These are phyloP conservation scores for Mythimna albipuncta DNA, from an alignment of 2,888 invertebrate genomes.

Conservation along the genomic window DNA sequence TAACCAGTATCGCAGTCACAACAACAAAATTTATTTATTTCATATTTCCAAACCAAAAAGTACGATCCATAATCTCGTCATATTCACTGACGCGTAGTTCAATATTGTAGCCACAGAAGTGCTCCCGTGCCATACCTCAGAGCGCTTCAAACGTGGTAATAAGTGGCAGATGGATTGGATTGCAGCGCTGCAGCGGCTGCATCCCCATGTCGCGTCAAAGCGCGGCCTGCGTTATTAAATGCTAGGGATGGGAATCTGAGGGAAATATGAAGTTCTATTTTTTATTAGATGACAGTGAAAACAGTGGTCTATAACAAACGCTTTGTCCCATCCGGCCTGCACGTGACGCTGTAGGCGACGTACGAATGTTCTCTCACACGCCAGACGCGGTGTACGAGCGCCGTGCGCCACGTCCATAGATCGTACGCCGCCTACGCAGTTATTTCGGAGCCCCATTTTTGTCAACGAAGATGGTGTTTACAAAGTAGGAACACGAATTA, in stretches of 20 bases:
- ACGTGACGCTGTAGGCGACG: no score
- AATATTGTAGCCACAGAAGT: slow-evolving; percentile 8
- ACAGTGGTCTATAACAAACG: no score
- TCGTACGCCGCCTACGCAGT: no score
- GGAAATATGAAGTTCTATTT: not conserved
- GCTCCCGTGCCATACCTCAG: slow-evolving; percentile 1
- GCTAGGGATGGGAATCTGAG: slow-evolving; percentile 34
- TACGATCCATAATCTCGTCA: not conserved
- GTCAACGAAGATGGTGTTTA: no score
- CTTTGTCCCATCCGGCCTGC: no score
- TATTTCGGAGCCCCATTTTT: no score
- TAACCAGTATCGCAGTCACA: not conserved
- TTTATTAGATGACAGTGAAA: not conserved
- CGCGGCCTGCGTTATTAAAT: slow-evolving; percentile 42
- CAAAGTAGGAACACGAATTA: no score
- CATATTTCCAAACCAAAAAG: not conserved
- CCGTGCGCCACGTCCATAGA: no score
- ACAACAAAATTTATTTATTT: not conserved
- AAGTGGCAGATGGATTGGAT: slow-evolving; percentile 51
- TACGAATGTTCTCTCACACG: no score
- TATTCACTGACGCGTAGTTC: not conserved
- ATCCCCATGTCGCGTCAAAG: slow-evolving; percentile 36
- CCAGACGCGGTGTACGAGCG: no score
- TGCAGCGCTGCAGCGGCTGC: slow-evolving; percentile 28
- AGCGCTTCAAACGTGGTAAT: slow-evolving; percentile 43